Evolutionary conservation across 1,140 invertebrate genomes (phyloP), one percentile per base, ranked within the genome.

Genomic region (Lasioglossum baleicum): DNA sequence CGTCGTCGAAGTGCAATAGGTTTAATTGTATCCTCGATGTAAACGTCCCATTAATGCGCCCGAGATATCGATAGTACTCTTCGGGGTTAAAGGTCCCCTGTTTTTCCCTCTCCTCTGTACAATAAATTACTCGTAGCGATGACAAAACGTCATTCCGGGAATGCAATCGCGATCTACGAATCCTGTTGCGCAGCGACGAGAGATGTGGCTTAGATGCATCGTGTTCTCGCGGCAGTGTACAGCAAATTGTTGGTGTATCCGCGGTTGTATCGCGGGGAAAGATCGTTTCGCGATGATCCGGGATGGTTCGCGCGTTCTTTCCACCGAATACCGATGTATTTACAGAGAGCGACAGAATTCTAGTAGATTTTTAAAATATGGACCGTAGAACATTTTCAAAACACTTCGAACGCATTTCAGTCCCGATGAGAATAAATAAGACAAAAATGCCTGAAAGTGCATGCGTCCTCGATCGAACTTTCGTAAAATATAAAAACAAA

Each of bases 151-250:
- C 61, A 40, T 35, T 64, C 61, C 6, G 2, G 61, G 61, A 31
- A 40, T 64, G 61, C 20, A 64, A 64, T 64, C 61, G 61, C 61
- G 61, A 64, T 64, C 61, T 64, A 20, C 31, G 61, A 64, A 35
- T 64, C 61, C 61, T 48, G 26, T 15, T 26, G 31, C 61, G 7
- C 61, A 13, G 31, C 31, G 7, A 53, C 15, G 61, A 64, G 61
- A 64, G n/a, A n/a, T 31, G 61, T 0, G 0, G 60, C 11, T 35
- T 48, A 58, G 56, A 58, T 58, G 60, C 61, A 40, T 7, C 61
- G 61, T 64, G 61, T 64, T 40, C 31, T n/a, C 61, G 31, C 31
- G 26, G 61, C 17, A 31, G 61, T 64, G 61, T 64, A 64, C 61
- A 64, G 61, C 61, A 64, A 64, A 64, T 64, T 64, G 61, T 40